Base-by-base conservation (phyloP, 1,140 invertebrate genomes). In the Amyelois transitella region DNA sequence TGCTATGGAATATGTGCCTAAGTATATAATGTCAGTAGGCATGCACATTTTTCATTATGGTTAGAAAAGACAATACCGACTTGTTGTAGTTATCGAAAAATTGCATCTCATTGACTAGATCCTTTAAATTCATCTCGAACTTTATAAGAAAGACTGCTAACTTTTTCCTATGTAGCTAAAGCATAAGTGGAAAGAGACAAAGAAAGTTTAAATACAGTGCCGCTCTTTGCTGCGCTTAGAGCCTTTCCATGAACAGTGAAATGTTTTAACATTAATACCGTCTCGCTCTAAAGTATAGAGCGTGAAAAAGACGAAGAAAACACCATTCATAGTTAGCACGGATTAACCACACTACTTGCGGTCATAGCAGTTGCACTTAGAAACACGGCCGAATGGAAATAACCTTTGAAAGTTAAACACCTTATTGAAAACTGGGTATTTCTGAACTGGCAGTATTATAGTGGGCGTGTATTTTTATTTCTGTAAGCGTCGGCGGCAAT, bases 381-480 rank as follows among this genome's bases (percentile, higher is more conserved):
- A 67, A 60, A 58, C 47, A 8, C 68, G 64, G 21, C 68, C 58
- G 66, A 64, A 68, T 78, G 63, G 57, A 63, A 70, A 64, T 69
- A 64, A 2, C 53, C 62, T 24, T 49, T 58, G 19, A 43, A 58
- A 44, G 45, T 58, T 58, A 38, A 21, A 22, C 43, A 62, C 59
- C 55, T 58, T 12, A 58, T 67, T 64, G 56, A 67, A 67, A 62
- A 55, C 59, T 18, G 57, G 48, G 68, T 55, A 58, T 64, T 61
- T 69, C 51, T 64, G 67, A 65, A 51, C 58, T 55, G 47, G 66
- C 51, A 25, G 61, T 54, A 48, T 70, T 67, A 73, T 60, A 44
- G 76, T 79, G 64, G 75, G 76, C 64, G 70, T 58, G 45, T 77
- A 69, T 77, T 81, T 77, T 81, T 81, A 75, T 80, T 77, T 76